Percentiles rank a stretch among this genome's conserved stretches.
Conservation (phyloP, 1,140 invertebrate genomes). For the Caenorhabditis tropicalis region DNA sequence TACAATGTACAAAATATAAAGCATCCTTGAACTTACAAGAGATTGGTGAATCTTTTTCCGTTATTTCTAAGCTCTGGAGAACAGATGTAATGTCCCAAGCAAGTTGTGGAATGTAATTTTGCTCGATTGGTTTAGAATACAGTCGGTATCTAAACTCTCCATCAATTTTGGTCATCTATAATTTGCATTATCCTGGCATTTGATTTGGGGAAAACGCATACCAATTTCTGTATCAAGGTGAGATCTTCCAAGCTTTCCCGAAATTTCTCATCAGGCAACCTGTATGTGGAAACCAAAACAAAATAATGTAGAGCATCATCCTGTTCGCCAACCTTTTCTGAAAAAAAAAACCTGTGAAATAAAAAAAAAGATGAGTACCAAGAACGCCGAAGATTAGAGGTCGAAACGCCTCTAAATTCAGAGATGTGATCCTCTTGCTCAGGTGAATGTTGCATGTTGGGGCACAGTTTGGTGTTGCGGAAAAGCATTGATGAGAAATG, state of each 20-base stretch:
- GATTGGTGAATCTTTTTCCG: neutral
- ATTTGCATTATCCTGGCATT: neutral
- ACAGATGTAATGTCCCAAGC: neutral
- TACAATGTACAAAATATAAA: no score
- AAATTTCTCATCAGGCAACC: neutral
- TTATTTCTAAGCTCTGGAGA: neutral
- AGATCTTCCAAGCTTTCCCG: neutral
- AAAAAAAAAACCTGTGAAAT: no score
- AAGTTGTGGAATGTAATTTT: neutral
- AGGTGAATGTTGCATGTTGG: no score
- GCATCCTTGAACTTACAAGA: neutral
- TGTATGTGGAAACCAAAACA: neutral
- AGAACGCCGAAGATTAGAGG: no score
- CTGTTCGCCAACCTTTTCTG: neutral
- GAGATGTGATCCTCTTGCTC: no score
- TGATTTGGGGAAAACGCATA: neutral
- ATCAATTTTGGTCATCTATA: neutral
- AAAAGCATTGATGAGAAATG: neutral
- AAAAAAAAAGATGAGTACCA: no score
- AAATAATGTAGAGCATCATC: constrained; percentile 13
- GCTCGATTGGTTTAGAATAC: neutral
- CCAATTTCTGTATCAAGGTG: neutral
- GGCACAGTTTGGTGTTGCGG: neutral
- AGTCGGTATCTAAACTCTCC: neutral
- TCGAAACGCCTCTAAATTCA: no score